phyloP scores from a whole-genome alignment of 2,113 vertebrate species.

The Paramisgurnus dabryanus region DNA sequence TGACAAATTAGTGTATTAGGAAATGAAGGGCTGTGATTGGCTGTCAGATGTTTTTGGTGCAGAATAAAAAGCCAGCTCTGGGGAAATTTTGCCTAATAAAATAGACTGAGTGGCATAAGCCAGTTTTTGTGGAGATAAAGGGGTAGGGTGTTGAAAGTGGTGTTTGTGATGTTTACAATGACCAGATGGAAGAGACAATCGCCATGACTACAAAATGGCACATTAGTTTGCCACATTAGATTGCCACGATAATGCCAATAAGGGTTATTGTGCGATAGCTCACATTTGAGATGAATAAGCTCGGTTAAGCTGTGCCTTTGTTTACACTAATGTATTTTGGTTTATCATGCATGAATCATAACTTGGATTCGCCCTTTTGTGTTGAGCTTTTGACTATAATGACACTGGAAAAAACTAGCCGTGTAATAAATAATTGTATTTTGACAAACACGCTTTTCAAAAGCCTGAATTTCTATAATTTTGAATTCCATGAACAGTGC shows the following conservation, averaged over 20 bases:
- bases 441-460: neutral
- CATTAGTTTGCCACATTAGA: neutral
- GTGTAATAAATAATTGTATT: neutral
- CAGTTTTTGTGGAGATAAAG: neutral
- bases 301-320: constrained; percentile 3
- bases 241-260: neutral
- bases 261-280: neutral
- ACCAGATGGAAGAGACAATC: constrained; percentile 41
- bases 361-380: neutral
- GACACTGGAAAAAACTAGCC: neutral
- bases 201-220: neutral
- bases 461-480: too few relatives aligned
- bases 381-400: neutral
- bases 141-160: neutral
- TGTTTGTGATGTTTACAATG: constrained; percentile 31
- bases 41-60: neutral
- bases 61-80: neutral
- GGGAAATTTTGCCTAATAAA: neutral
- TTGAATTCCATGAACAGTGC: too few relatives aligned
- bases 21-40: too few relatives aligned
- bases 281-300: constrained; percentile 1
- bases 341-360: neutral
- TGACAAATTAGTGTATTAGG: neutral
- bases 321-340: constrained; percentile 7
- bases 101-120: constrained; percentile 15